A percentile compares a stretch with the other conserved stretches of the same genome.
These are phyloP conservation scores for Tiphia femorata DNA, from an alignment of 2,888 invertebrate species.

Conservation along the genomic window DNA sequence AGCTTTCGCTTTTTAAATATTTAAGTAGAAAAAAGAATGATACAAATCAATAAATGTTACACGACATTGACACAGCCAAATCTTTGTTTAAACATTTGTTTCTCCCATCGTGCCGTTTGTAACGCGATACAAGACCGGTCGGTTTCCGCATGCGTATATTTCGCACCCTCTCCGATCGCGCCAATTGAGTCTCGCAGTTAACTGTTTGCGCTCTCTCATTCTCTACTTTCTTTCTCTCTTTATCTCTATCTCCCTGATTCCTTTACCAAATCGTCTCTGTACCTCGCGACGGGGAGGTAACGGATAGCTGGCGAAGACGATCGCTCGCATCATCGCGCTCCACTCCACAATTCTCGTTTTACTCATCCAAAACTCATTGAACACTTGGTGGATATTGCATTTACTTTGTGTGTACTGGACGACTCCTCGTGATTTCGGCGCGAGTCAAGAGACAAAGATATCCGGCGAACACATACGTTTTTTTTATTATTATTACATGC, in stretches of 20 bases:
- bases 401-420: constrained; percentile 41
- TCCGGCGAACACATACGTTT: constrained; percentile 3
- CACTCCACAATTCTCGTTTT: constrained; percentile 1
- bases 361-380: constrained; percentile 49
- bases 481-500: too few species aligned
- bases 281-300: too few species aligned
- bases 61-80: constrained; percentile 61
- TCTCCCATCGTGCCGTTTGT: constrained; percentile 37
- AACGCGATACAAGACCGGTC: constrained; percentile 12
- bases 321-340: too few species aligned
- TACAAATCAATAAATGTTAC: constrained; percentile 55
- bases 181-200: too few species aligned
- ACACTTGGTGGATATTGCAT: constrained; percentile 63
- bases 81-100: constrained; percentile 55
- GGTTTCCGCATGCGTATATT: neutral
- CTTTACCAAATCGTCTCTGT: too few species aligned
- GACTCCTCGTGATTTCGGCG: constrained; percentile 27
- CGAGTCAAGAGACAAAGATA: constrained; percentile 12
- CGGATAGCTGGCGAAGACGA: too few species aligned
- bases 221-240: constrained; percentile 3
- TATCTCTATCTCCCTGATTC: neutral
- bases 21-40: constrained; percentile 49
- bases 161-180: neutral
- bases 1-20: constrained; percentile 27
- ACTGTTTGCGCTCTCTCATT: too few species aligned